phyloP scores from a whole-genome alignment of 2,888 invertebrate species.

The Phasia obesa region DNA sequence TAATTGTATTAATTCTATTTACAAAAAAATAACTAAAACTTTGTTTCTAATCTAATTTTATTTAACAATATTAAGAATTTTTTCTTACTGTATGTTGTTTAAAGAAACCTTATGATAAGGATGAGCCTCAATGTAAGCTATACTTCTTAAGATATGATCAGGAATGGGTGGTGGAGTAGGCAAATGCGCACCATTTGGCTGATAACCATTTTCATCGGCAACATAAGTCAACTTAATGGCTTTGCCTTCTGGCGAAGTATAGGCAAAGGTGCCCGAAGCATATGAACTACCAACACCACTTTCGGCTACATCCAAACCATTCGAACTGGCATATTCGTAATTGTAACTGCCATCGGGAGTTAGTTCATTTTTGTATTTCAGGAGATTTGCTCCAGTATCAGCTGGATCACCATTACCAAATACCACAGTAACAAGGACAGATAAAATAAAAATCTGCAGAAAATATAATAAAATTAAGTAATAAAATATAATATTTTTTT shows the following conservation, averaged over 20 bases:
- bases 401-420: conserved; percentile 70
- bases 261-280: conserved; percentile 78
- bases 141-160: conserved; percentile 76
- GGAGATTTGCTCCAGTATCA: conserved; percentile 74
- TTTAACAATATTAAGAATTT: neutral
- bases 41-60: conserved; percentile 53
- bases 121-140: conserved; percentile 78
- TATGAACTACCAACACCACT: conserved; percentile 83
- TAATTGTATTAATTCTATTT: no score
- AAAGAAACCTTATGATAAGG: conserved; percentile 75
- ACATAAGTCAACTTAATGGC: conserved; percentile 77
- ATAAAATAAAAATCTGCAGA: conserved; percentile 34
- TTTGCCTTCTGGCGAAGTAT: conserved; percentile 79
- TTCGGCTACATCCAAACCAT: conserved; percentile 85
- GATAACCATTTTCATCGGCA: conserved; percentile 80
- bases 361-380: conserved; percentile 74
- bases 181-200: conserved; percentile 79
- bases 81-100: conserved; percentile 27
- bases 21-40: neutral
- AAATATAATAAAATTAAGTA: no score
- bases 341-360: conserved; percentile 82
- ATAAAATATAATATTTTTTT: neutral
- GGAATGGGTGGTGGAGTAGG: conserved; percentile 82
- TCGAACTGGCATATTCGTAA: conserved; percentile 84
- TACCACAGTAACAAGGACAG: conserved; percentile 31